Evolutionary conservation across 2,888 invertebrate species (phyloP), one percentile per base, ranked within the genome.

Genomic region (Arge pagana): DNA sequence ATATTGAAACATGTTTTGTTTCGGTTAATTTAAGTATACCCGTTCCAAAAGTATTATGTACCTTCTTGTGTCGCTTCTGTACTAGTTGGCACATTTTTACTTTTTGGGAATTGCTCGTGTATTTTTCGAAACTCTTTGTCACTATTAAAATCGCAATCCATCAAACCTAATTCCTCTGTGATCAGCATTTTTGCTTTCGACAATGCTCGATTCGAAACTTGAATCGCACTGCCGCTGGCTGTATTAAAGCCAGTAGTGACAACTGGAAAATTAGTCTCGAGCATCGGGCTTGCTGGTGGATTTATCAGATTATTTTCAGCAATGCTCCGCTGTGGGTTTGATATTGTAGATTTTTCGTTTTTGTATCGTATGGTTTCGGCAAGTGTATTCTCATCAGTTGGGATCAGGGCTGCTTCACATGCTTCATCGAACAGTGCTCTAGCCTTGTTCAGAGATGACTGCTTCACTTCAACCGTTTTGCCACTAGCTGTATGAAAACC

Each of bases 401-500:
- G n/a, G n/a, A n/a, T n/a, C n/a, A n/a, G n/a, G n/a, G 4, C n/a
- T 31, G 31, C 31, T 31, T 8, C 10, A 4, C 31, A 10, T 31
- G 11, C 53, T 48, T 56, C 56, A n/a, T 48, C 35, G 36, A 35
- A 56, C 10, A 37, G 26, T 52, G 50, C 53, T 15, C 11, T 21
- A 33, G 58, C 56, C 13, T 51, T 51, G 28, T 49, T 26, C 15
- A 62, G 40, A 15, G 42, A 53, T 13, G 54, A 50, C 31, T 60
- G 53, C 18, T 53, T 64, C 18, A 65, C 42, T 5, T 3, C 6
- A n/a, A 61, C 50, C 18, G 26, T 36, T 53, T 53, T 64, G 3
- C 62, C 63, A 48, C 48, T 50, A 4, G 63, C 63, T 18, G 64
- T 61, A 23, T 43, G 49, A 54, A 65, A 69, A 23, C 60, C 58